These are phyloP conservation scores for Leptatherina wallacei DNA, from an alignment of 2,797 vertebrate genomes.

Conservation along the genomic window DNA sequence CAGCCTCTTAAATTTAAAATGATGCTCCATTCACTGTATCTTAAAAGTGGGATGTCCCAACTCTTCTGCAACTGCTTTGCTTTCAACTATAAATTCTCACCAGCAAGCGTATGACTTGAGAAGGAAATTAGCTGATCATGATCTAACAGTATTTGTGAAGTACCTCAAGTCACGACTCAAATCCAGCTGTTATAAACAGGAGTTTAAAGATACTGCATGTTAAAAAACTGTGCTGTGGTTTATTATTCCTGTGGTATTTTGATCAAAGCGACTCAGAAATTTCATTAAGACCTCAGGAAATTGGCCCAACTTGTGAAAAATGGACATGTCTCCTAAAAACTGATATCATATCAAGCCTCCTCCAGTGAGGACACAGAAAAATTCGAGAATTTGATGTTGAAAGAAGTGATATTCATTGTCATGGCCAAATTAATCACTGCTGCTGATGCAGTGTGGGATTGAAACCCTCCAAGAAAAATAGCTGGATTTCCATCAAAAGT, in stretches of 20 bases:
- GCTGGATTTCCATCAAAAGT: conserved; percentile 3
- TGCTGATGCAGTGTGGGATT: conserved; percentile 9
- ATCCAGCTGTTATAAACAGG: not conserved
- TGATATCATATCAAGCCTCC: conserved; percentile 1
- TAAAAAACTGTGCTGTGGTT: not conserved
- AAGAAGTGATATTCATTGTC: not conserved
- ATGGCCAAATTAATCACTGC: not conserved
- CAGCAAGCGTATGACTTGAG: not conserved
- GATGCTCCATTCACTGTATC: not conserved
- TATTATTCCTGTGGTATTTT: not conserved
- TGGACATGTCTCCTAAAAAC: not conserved
- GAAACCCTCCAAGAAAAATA: conserved; percentile 2
- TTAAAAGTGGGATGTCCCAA: not conserved
- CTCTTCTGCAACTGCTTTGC: not conserved
- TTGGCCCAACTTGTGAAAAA: not conserved
- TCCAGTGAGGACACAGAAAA: not conserved
- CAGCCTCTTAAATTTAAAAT: not conserved
- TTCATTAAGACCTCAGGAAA: not conserved
- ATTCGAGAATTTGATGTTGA: not conserved
- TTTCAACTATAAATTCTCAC: not conserved
- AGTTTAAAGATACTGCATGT: not conserved
- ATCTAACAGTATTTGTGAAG: not conserved
- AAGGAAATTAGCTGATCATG: not conserved
- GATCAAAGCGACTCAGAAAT: not conserved
- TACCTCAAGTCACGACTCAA: not conserved